Evolutionary conservation across 2,888 invertebrate genomes (phyloP).

Genomic region (Ceramica pisi): DNA sequence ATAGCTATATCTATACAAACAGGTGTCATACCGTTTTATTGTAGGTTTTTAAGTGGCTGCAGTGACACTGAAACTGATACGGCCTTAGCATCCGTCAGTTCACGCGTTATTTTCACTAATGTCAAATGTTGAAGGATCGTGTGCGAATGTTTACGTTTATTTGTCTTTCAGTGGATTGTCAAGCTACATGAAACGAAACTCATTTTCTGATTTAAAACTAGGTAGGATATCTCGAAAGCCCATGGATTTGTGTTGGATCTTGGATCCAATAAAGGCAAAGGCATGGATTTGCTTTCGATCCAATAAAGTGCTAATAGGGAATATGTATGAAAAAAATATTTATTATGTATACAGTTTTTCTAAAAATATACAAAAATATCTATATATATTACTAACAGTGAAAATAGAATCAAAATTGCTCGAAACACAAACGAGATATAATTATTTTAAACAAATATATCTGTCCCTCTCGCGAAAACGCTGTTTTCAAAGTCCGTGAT

Average conservation of each 20-base stretch:
- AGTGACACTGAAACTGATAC: slow-evolving; percentile 54
- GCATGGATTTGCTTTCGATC: not conserved
- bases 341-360: no score
- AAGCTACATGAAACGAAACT: not conserved
- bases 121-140: slow-evolving; percentile 55
- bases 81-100: slow-evolving; percentile 53
- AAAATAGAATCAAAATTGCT: no score
- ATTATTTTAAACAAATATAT: no score
- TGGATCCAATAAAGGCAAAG: not conserved
- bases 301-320: not conserved
- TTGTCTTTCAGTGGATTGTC: slow-evolving; percentile 11
- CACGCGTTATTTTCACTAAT: slow-evolving; percentile 57
- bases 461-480: no score
- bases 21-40: slow-evolving; percentile 29
- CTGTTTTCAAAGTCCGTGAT: no score
- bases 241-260: not conserved
- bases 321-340: no score
- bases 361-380: no score
- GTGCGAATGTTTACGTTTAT: slow-evolving; percentile 24
- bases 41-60: slow-evolving; percentile 26
- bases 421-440: no score
- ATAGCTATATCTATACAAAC: slow-evolving; percentile 19
- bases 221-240: not conserved
- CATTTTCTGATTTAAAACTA: slow-evolving; percentile 2
- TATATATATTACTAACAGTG: no score